Percentiles rank a stretch among this genome's conserved stretches.
phyloP scores from a whole-genome alignment of 2,113 vertebrate species.

The Nicator chloris region DNA sequence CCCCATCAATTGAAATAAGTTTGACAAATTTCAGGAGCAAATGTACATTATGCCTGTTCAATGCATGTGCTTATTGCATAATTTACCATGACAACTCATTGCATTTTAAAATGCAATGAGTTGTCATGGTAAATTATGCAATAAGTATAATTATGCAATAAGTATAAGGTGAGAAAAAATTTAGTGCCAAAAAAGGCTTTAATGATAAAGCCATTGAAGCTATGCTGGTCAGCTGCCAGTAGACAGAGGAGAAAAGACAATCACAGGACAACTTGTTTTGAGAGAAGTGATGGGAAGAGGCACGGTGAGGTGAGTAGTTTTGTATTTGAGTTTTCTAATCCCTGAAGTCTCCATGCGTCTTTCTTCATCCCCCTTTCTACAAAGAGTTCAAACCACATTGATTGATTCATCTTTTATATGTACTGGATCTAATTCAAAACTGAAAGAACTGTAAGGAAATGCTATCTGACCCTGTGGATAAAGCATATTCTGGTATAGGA shows the following conservation, averaged over 20 bases:
- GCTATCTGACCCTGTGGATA: not conserved
- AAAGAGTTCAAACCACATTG: fast-evolving
- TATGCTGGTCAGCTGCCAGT: not conserved
- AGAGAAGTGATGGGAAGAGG: not conserved
- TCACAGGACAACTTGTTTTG: not conserved
- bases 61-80: not conserved
- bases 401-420: not conserved
- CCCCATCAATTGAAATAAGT: not conserved
- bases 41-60: not conserved
- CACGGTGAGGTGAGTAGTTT: not conserved
- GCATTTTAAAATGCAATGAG: too few species aligned
- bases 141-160: too few species aligned
- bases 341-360: not conserved
- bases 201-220: not conserved
- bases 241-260: not conserved
- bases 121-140: too few species aligned
- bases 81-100: not conserved
- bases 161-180: not conserved
- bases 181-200: not conserved
- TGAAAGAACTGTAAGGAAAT: not conserved
- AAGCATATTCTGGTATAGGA: not conserved
- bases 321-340: not conserved
- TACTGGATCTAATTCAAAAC: not conserved
- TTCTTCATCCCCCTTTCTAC: not conserved
- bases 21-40: not conserved